Conservation (phyloP, 2,797 vertebrate genomes). For the Phyllotis vaccarum region DNA sequence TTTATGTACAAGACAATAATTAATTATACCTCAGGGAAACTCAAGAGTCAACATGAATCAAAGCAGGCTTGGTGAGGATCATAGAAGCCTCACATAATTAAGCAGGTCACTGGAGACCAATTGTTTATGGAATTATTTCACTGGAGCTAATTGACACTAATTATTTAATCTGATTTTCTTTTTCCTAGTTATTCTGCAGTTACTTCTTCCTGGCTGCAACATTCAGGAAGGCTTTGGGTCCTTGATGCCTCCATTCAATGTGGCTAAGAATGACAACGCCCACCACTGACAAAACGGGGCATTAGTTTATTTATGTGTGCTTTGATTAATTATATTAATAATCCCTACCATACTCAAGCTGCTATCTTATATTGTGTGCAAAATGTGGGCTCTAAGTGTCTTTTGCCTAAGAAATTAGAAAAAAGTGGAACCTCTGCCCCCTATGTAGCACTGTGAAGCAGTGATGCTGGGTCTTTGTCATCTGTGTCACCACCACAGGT, state of each 20-base stretch:
- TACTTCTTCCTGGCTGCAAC: constrained; percentile 80
- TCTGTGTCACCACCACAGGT: background rate
- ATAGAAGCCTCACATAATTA: constrained; percentile 99
- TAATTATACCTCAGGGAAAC: constrained; percentile 99
- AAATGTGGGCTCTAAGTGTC: background rate
- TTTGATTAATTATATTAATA: background rate
- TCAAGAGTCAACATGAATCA: constrained; percentile 98
- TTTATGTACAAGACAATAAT: constrained; percentile 99
- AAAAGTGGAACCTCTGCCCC: background rate
- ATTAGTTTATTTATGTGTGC: too few species aligned
- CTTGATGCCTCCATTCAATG: constrained; percentile 22
- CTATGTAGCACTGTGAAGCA: background rate
- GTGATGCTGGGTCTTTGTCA: background rate
- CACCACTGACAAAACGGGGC: too few species aligned
- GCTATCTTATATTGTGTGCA: background rate
- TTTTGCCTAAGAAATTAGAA: constrained; percentile 17
- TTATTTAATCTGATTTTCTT: constrained; percentile 99
- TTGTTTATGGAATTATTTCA: constrained; percentile 99
- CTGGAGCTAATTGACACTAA: constrained; percentile 99
- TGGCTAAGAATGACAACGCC: background rate
- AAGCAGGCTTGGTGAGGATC: constrained; percentile 96
- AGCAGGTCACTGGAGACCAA: constrained; percentile 99
- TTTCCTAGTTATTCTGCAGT: constrained; percentile 88
- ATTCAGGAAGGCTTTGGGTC: constrained; percentile 77
- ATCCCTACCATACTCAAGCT: background rate